Evolutionary conservation across 37 sponge, comb jelly and placozoan species (phyloP).

Genomic region (Theonella swinhoei): DNA sequence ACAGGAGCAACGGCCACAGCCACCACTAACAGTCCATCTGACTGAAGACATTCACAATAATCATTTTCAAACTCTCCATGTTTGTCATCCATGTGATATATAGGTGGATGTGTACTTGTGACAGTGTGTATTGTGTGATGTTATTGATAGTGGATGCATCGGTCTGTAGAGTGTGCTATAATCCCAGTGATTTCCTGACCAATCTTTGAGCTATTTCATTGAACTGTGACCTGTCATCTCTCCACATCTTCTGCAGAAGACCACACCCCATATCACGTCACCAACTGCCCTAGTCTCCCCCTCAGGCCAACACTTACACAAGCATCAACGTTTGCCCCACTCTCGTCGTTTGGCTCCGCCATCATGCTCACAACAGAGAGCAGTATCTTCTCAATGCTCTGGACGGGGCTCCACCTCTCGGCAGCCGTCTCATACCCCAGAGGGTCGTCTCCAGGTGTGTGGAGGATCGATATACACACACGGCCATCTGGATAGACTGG

Average conservation of each 20-base stretch:
- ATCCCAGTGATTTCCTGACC: slow-evolving; percentile 86
- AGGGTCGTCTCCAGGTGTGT: slow-evolving; percentile 99
- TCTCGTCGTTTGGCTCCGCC: slow-evolving; percentile 99
- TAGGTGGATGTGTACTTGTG: too few species aligned
- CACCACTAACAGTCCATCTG: too few species aligned
- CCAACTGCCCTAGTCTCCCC: too few species aligned
- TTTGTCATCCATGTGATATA: too few species aligned
- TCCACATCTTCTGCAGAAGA: slow-evolving; percentile 91
- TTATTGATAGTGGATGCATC: too few species aligned
- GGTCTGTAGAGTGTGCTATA: too few species aligned
- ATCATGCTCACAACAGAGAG: slow-evolving; percentile 99
- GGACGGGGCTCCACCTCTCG: slow-evolving; percentile 99
- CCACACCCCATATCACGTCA: not conserved
- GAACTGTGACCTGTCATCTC: slow-evolving; percentile 89
- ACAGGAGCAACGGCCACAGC: not conserved
- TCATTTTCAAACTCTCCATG: too few species aligned
- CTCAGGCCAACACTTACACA: too few species aligned
- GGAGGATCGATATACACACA: slow-evolving; percentile 97
- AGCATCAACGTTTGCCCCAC: slow-evolving; percentile 99
- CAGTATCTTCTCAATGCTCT: slow-evolving; percentile 97
- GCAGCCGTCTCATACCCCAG: slow-evolving; percentile 92
- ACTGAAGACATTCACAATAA: too few species aligned
- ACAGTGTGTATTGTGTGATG: too few species aligned
- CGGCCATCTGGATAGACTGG: slow-evolving; percentile 92
- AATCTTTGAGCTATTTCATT: slow-evolving; percentile 76